Evolutionary conservation across 2,113 vertebrate genomes (phyloP).

Genomic region (Tamias sibiricus): DNA sequence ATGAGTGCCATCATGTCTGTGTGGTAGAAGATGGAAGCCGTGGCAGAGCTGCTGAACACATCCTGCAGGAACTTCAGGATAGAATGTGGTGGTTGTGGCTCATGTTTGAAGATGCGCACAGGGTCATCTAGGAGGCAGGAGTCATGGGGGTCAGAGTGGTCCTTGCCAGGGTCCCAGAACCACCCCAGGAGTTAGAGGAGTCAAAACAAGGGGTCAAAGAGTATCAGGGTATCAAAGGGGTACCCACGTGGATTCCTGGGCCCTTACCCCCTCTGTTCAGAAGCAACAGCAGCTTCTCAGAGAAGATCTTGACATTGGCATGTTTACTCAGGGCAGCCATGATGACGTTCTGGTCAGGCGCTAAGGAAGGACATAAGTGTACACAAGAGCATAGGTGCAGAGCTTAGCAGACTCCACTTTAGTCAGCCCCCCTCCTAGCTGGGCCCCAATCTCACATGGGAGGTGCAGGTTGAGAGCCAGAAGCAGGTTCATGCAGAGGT

Average conservation of each 20-base stretch:
- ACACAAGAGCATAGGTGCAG: background rate
- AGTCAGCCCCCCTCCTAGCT: background rate
- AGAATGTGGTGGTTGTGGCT: conserved; percentile 93
- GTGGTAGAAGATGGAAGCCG: conserved; percentile 96
- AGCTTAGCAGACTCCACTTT: background rate
- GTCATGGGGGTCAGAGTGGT: background rate
- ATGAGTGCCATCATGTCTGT: conserved; percentile 99
- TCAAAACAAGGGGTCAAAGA: background rate
- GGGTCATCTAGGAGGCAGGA: conserved; percentile 91
- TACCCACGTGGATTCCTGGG: background rate
- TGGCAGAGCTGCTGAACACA: conserved; percentile 91
- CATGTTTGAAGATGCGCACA: conserved; percentile 95
- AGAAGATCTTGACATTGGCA: conserved; percentile 94
- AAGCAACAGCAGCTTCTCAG: conserved; percentile 95
- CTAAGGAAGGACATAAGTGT: conserved; percentile 81
- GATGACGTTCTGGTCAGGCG: conserved; percentile 93
- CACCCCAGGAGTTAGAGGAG: background rate
- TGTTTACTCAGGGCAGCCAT: conserved; percentile 95
- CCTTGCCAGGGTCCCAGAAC: background rate
- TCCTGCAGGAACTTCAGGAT: conserved; percentile 99
- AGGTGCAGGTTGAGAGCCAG: conserved; percentile 97
- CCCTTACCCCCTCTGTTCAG: conserved; percentile 95
- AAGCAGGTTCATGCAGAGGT: conserved; percentile 95
- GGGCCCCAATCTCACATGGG: conserved; percentile 86
- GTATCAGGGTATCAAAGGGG: conserved; percentile 35